These are phyloP conservation scores for Eilema griseolum DNA, from an alignment of 2,888 invertebrate species.

Conservation along the genomic window DNA sequence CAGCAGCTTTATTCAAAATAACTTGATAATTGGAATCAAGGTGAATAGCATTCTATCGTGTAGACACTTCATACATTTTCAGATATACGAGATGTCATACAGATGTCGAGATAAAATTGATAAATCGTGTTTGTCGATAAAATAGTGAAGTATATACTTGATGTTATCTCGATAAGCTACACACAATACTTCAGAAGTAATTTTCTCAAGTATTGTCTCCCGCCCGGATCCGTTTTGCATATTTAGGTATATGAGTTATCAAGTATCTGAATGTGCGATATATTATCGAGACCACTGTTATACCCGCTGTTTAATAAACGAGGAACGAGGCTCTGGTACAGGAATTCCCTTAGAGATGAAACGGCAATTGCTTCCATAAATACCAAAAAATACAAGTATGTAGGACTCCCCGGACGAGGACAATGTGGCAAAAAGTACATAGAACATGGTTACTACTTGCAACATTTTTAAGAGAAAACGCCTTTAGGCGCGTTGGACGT, in stretches of 20 bases:
- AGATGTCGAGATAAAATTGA: conserved; percentile 18
- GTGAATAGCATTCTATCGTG: not conserved
- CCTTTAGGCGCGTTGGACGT: no score
- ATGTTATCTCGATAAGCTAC: conserved; percentile 10
- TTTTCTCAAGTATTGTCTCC: conserved; percentile 3
- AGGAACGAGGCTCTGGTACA: not conserved
- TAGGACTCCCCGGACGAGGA: not conserved
- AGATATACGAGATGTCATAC: conserved; percentile 11
- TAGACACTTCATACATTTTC: conserved; percentile 4
- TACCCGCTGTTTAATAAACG: not conserved
- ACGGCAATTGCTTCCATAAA: not conserved
- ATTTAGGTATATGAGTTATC: not conserved
- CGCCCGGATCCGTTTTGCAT: not conserved
- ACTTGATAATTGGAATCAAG: conserved; percentile 7
- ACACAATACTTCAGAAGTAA: conserved; percentile 9
- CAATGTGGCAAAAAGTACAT: no score
- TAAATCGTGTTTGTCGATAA: conserved; percentile 18
- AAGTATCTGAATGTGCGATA: not conserved
- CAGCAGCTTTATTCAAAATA: not conserved
- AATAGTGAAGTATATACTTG: conserved; percentile 14
- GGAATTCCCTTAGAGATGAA: not conserved
- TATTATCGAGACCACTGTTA: not conserved
- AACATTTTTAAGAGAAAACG: no score
- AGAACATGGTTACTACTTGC: not conserved
- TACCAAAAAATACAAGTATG: not conserved